phyloP scores from a whole-genome alignment of 2,797 vertebrate species.

The Otolemur crassicaudatus region DNA sequence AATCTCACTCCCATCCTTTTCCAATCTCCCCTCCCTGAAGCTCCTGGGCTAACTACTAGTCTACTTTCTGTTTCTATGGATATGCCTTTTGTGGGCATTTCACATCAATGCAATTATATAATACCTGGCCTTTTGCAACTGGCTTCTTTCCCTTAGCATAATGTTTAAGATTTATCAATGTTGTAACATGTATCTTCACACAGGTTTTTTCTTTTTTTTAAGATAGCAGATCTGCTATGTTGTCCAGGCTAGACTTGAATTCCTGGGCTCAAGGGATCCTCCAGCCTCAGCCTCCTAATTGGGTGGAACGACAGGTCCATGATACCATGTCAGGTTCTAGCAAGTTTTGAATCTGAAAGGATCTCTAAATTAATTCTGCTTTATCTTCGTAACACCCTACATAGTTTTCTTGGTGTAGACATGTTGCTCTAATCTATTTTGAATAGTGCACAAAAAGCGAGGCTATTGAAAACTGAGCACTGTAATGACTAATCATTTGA shows the following conservation, averaged over 20 bases:
- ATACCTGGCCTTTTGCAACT: neutral
- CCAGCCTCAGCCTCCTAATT: neutral
- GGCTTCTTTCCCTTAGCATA: neutral
- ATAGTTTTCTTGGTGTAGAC: neutral
- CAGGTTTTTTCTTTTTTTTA: neutral
- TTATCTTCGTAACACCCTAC: neutral
- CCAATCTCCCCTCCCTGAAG: neutral
- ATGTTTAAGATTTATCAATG: neutral
- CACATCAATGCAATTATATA: neutral
- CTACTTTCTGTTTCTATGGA: neutral
- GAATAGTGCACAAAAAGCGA: neutral
- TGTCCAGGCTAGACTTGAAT: neutral
- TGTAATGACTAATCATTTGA: neutral
- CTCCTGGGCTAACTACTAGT: neutral
- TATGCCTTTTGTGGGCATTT: neutral
- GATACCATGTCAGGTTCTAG: neutral
- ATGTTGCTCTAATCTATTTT: neutral
- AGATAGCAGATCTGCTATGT: neutral
- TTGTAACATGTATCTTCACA: neutral
- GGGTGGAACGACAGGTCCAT: neutral
- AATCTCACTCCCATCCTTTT: neutral
- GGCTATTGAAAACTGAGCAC: neutral
- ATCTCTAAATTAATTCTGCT: constrained; percentile 13
- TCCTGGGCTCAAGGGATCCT: neutral
- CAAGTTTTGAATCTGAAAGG: neutral